These are phyloP conservation scores for Trichosurus vulpecula DNA, from an alignment of 2,797 vertebrate species.

Conservation along the genomic window DNA sequence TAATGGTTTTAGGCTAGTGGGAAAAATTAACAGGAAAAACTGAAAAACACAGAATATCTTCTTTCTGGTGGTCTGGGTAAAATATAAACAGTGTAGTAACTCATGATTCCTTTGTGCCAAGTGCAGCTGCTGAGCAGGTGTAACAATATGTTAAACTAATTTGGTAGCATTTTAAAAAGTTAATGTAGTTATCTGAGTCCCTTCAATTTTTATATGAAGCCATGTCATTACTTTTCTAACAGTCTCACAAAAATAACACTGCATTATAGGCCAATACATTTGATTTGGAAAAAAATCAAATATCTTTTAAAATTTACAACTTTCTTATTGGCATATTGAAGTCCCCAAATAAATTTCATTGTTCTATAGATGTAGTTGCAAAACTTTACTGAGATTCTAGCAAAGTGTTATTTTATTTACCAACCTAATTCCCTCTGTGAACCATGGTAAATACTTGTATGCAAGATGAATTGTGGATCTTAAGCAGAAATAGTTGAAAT, in stretches of 20 bases:
- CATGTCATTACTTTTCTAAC: slow-evolving; percentile 35
- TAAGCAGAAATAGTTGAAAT: slow-evolving; percentile 6
- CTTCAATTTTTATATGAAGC: slow-evolving; percentile 35
- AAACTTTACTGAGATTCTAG: not conserved
- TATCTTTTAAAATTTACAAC: slow-evolving; percentile 27
- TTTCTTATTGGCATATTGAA: not conserved
- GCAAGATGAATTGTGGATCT: slow-evolving; percentile 26
- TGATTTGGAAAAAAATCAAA: not conserved
- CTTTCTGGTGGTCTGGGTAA: slow-evolving; percentile 56
- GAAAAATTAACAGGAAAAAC: slow-evolving; percentile 38
- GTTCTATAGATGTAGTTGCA: slow-evolving; percentile 4
- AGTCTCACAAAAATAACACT: slow-evolving; percentile 52
- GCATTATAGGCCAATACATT: not conserved
- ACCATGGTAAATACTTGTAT: not conserved
- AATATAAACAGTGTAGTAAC: slow-evolving; percentile 69
- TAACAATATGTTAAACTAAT: slow-evolving; percentile 31
- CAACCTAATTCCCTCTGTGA: not conserved
- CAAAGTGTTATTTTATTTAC: not conserved
- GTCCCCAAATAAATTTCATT: slow-evolving; percentile 9
- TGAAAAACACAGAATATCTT: slow-evolving; percentile 44
- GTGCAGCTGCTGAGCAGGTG: slow-evolving; percentile 74
- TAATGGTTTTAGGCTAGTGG: not conserved
- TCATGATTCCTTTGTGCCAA: slow-evolving; percentile 83
- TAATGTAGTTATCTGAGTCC: slow-evolving; percentile 15
- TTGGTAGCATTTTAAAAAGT: slow-evolving; percentile 35